These are phyloP conservation scores for Sorex araneus DNA, from an alignment of 2,113 vertebrate species.

Conservation along the genomic window DNA sequence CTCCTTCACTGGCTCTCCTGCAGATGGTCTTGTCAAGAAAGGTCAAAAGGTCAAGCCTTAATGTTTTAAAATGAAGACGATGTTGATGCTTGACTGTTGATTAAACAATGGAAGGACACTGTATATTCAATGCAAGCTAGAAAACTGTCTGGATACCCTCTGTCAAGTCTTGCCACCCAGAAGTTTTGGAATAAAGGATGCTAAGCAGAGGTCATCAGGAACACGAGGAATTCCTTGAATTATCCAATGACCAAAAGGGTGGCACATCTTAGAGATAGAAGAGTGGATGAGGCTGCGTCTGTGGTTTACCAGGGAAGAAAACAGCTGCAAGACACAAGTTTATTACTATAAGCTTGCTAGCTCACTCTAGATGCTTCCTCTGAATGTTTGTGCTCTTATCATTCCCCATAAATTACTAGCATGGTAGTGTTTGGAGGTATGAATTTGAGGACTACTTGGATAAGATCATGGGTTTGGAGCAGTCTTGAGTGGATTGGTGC, in stretches of 20 bases:
- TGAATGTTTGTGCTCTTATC: background rate
- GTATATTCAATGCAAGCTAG: background rate
- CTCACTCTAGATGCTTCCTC: background rate
- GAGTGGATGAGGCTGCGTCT: background rate
- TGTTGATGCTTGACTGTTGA: accelerated
- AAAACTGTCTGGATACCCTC: background rate
- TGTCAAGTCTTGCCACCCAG: background rate
- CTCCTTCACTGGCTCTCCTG: constrained; percentile 70
- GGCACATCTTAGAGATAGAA: background rate
- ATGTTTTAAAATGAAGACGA: constrained; percentile 53
- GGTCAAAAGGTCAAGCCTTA: constrained; percentile 65
- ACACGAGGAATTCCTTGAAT: background rate
- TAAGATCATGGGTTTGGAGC: background rate
- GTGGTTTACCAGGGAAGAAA: background rate
- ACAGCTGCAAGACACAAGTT: background rate
- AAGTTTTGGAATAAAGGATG: background rate
- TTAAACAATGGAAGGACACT: constrained; percentile 29
- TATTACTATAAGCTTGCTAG: background rate
- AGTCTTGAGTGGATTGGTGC: background rate
- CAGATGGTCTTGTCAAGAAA: constrained; percentile 64
- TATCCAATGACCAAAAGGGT: background rate
- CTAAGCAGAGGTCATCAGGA: background rate
- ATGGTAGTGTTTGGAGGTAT: background rate
- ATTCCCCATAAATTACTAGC: background rate
- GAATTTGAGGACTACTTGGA: background rate